Evolutionary conservation across 2,797 vertebrate species (phyloP).

Genomic region (Notolabrus celidotus): DNA sequence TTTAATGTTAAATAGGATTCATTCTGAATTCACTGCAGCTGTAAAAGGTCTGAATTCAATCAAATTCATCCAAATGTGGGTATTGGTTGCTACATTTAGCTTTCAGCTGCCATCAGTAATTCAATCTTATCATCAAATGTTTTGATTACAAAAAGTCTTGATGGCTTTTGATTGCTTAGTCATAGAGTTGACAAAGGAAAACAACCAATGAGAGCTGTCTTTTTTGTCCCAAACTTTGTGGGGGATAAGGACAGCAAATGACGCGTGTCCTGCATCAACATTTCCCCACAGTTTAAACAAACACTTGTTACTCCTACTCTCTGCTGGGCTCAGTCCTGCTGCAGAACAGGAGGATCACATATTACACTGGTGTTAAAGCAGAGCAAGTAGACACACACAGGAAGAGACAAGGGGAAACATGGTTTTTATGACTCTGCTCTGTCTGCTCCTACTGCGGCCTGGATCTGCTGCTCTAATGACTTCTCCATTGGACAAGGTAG

Average conservation of each 20-base stretch:
- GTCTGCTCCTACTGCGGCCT: conserved; percentile 71
- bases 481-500: conserved; percentile 79
- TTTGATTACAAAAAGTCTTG: background rate
- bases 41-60: conserved; percentile 28
- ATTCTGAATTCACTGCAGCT: conserved; percentile 29
- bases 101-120: background rate
- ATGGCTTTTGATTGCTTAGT: conserved; percentile 10
- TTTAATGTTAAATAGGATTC: conserved; percentile 16
- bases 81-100: conserved; percentile 36
- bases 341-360: conserved; percentile 44
- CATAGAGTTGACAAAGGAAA: conserved; percentile 11
- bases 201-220: conserved; percentile 51
- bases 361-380: conserved; percentile 35
- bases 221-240: conserved; percentile 8
- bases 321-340: conserved; percentile 37
- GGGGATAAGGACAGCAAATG: conserved; percentile 29
- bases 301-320: conserved; percentile 48
- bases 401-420: conserved; percentile 67
- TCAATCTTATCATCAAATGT: conserved; percentile 8
- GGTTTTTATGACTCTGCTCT: conserved; percentile 68
- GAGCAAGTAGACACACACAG: conserved; percentile 56
- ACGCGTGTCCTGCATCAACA: conserved; percentile 64
- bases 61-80: conserved; percentile 21
- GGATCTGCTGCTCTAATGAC: conserved; percentile 65
- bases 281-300: conserved; percentile 76